Evolutionary conservation across 2,113 vertebrate genomes (phyloP), one percentile per base, ranked within the genome.

Genomic region (Thymallus thymallus): DNA sequence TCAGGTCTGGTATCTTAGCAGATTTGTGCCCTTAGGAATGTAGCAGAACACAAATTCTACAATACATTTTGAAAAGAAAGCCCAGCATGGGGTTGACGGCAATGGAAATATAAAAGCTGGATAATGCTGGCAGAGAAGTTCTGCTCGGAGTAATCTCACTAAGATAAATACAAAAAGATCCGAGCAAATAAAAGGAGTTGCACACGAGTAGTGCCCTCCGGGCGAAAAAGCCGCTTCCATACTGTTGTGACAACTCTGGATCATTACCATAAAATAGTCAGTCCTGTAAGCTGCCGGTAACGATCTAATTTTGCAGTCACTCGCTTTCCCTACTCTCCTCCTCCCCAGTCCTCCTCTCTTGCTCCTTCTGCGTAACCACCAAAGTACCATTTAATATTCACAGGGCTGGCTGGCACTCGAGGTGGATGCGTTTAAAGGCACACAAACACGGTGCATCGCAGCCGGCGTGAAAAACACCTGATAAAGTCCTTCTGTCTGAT

Each of bases 181-280:
- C 18, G 7, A 45, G 70, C 78, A 89, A 89, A 91, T 88, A 79
- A 86, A 85, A 81, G 22, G 76, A 78, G 79, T 87, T 87, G 82
- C 73, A 78, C 72, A 82, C 75, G 82, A 77, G 63, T 71, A 71
- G 51, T 72, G 65, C 76, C 88, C 80, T 75, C 63, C 14, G 84
- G 88, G 80, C 32, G 82, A 82, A 67, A 78, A 67, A 78, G 71
- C 79, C 32, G 78, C 79, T 85, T 78, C 85, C 86, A 85, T 83
- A 84, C 79, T 77, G 72, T 72, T 83, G 76, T 86, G 75, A 80
- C 74, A 51, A 81, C 80, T 86, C 78, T 80, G 82, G 65, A 90
- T 90, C 88, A 88, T 90, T 89, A 89, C 82, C 84, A 82, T 82
- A 88, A 89, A 91, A 88, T 86, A 61, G 79, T 82, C 79, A 84